Evolutionary conservation across 2,797 vertebrate genomes (phyloP), one percentile per base, ranked within the genome.

Genomic region (Paramormyrops hopkinsi): DNA sequence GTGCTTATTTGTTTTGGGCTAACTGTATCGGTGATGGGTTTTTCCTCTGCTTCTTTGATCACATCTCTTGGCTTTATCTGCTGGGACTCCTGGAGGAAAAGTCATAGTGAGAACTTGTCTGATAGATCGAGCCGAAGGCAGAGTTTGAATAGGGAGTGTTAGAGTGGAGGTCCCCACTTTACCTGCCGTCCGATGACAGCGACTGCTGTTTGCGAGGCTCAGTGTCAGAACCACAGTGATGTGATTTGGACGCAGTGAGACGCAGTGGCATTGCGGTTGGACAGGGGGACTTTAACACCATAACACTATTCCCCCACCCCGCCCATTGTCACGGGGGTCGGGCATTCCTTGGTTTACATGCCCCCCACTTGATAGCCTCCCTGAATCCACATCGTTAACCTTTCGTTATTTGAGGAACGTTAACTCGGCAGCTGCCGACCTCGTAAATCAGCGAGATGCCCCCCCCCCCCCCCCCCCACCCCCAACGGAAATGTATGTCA

Each of bases 261-360:
- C n/a, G 8, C 22, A 22, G 62, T 41, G 12, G 59, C 48, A 53
- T 89, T 41, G 84, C 8, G 11, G n/a, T 19, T 12, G 29, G 48
- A 76, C 48, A 17, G 19, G 53, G 89, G 87, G 37, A 50, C 69
- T 56, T 22, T 19, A 56, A 62, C 29, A 37, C 51, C 65, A 41
- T 62, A 62, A 62, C 56, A 9, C 59, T 0, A 41, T 41, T 48
- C n/a, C 54, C n/a, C 7, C n/a, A 19, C 7, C 41, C 46, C 9
- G 37, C 2, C 25, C 86, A 88, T 83, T 90, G 22, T 62, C 3
- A 29, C 9, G 48, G 69, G 48, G 29, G 25, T 85, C 65, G 89
- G 88, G 79, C 86, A 88, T 29, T 59, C 91, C 89, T 92, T 90
- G 90, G 91, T 90, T 93, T 84, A 44, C 73, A 41, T n/a, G 41